These are phyloP conservation scores for Conchocele bisecta DNA, from an alignment of 2,888 invertebrate genomes.

Conservation along the genomic window DNA sequence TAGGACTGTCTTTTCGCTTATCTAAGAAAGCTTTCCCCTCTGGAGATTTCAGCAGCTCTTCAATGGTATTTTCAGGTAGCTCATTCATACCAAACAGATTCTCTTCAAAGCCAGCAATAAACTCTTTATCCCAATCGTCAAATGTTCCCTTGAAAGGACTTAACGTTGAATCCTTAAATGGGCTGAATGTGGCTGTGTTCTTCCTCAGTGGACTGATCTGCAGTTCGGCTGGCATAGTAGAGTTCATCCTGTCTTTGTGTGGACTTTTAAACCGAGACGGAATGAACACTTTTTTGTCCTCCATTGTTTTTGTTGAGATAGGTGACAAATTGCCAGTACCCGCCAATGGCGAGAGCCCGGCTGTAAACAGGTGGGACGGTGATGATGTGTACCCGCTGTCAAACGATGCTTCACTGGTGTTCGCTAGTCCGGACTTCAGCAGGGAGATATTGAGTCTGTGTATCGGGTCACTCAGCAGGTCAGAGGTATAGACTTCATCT, in stretches of 20 bases:
- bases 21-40: slow-evolving; percentile 62
- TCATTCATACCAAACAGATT: slow-evolving; percentile 67
- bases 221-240: no score
- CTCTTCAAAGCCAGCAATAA: slow-evolving; percentile 70
- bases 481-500: no score
- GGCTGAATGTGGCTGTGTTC: slow-evolving; percentile 43
- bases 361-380: slow-evolving; percentile 21
- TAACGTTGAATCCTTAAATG: slow-evolving; percentile 49
- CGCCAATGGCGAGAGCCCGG: slow-evolving; percentile 7
- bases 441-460: no score
- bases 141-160: slow-evolving; percentile 56
- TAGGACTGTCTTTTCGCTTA: slow-evolving; percentile 54
- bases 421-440: no score
- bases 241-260: no score
- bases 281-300: no score
- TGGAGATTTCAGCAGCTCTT: slow-evolving; percentile 65
- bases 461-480: no score
- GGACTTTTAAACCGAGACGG: no score
- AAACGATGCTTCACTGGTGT: slow-evolving; percentile 61
- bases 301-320: no score
- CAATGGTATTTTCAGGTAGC: slow-evolving; percentile 47
- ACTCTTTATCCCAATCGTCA: slow-evolving; percentile 71
- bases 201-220: slow-evolving; percentile 47
- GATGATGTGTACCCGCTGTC: slow-evolving; percentile 68
- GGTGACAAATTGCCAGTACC: neutral